Conservation (phyloP, 2,797 vertebrate genomes). For the Odontamblyopus rebecca region DNA sequence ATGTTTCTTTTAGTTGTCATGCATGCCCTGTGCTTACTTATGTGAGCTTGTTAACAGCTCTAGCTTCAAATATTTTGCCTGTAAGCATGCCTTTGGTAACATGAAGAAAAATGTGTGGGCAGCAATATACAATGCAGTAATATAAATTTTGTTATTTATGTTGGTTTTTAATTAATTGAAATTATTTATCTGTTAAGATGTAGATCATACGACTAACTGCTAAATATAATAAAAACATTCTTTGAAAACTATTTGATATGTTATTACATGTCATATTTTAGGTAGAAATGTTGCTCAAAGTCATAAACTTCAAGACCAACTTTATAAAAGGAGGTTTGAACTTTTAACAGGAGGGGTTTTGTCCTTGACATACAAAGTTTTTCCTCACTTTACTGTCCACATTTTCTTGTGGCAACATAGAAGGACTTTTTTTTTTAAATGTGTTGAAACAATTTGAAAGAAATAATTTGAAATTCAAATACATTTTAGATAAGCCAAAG, state of each 20-base stretch:
- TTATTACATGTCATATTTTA: neutral
- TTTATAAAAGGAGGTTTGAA: conserved; percentile 5
- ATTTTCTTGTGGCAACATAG: neutral
- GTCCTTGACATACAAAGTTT: conserved; percentile 7
- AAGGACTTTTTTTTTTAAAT: neutral
- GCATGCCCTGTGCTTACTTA: neutral
- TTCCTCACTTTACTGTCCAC: conserved; percentile 1
- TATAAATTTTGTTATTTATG: neutral
- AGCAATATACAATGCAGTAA: neutral
- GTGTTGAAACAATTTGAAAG: neutral
- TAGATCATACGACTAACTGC: neutral
- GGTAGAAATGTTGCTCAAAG: neutral
- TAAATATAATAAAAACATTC: neutral
- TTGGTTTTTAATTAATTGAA: neutral
- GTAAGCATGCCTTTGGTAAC: neutral
- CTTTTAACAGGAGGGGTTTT: neutral
- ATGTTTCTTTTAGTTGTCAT: neutral
- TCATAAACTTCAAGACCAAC: neutral
- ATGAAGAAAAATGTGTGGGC: neutral
- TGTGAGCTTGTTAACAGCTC: neutral
- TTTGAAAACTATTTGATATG: neutral
- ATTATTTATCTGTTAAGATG: too few species aligned
- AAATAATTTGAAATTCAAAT: neutral
- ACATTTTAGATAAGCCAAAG: neutral
- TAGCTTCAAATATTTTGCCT: neutral